These are phyloP conservation scores for Chaetodon auriga DNA, from an alignment of 2,113 vertebrate genomes.

Conservation along the genomic window DNA sequence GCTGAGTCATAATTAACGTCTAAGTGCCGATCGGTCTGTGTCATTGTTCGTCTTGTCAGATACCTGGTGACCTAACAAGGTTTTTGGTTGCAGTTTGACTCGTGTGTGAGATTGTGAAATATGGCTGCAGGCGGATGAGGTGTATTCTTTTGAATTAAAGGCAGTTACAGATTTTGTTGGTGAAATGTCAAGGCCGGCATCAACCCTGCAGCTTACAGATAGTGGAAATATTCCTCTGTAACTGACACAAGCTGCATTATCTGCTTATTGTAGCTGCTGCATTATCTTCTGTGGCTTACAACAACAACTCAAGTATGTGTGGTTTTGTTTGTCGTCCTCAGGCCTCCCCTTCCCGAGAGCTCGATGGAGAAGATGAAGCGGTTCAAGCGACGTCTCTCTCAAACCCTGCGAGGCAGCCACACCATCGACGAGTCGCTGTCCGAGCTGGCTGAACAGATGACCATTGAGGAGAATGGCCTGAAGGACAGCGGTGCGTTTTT, in stretches of 20 bases:
- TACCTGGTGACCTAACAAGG: constrained; percentile 25
- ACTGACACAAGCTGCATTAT: neutral
- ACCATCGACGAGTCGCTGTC: constrained; percentile 97
- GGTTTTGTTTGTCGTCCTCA: constrained; percentile 53
- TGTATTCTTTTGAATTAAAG: constrained; percentile 27
- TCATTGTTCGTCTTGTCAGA: constrained; percentile 36
- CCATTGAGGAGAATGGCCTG: constrained; percentile 94
- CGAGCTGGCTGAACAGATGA: constrained; percentile 97
- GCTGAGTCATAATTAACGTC: constrained; percentile 74
- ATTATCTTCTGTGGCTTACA: neutral
- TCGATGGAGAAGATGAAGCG: constrained; percentile 94
- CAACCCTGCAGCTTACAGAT: constrained; percentile 1
- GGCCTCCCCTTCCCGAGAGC: constrained; percentile 87
- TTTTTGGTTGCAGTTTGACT: constrained; percentile 26
- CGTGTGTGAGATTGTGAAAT: constrained; percentile 59
- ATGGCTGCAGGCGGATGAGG: constrained; percentile 23
- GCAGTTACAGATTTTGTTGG: constrained; percentile 2
- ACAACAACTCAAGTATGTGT: neutral
- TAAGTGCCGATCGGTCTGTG: constrained; percentile 17
- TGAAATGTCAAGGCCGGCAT: constrained; percentile 40
- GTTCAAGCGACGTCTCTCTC: constrained; percentile 94
- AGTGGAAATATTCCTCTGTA: neutral
- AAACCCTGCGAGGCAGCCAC: constrained; percentile 95
- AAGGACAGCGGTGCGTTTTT: constrained; percentile 92
- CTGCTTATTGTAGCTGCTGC: neutral